phyloP scores from a whole-genome alignment of 2,113 vertebrate species.

The Maccullochella peelii region DNA sequence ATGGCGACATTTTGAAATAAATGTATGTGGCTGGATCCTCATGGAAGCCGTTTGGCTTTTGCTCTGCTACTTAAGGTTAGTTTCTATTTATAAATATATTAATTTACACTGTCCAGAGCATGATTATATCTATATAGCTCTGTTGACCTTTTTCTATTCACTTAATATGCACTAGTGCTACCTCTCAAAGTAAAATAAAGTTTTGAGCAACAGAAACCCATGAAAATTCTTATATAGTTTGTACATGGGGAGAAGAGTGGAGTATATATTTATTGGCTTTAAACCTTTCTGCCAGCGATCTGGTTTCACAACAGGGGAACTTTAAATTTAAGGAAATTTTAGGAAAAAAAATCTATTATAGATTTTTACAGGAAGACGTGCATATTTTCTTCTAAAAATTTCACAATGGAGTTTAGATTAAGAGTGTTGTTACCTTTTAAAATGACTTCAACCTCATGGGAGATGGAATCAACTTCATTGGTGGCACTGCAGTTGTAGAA shows the following conservation, averaged over 20 bases:
- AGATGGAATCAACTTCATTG: slow-evolving; percentile 45
- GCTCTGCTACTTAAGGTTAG: not conserved
- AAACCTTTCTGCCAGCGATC: not conserved
- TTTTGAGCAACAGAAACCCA: not conserved
- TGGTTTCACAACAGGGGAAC: not conserved
- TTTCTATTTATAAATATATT: no score
- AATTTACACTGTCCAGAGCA: not conserved
- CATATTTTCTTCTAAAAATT: not conserved
- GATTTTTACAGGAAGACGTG: not conserved
- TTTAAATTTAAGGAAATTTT: not conserved
- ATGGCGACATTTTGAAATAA: not conserved
- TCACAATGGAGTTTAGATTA: not conserved
- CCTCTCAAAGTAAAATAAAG: not conserved
- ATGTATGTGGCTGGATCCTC: not conserved
- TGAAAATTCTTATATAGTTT: not conserved
- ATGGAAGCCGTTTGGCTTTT: not conserved
- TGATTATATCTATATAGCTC: not conserved
- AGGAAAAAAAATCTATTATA: not conserved
- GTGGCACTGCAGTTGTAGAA: slow-evolving; percentile 74
- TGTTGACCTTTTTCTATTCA: not conserved
- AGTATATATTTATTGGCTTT: not conserved
- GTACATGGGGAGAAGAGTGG: not conserved
- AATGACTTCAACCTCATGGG: slow-evolving; percentile 66
- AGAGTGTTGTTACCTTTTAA: slow-evolving; percentile 72
- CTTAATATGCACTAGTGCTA: not conserved